Evolutionary conservation across 1,140 invertebrate genomes (phyloP), one percentile per base, ranked within the genome.

Genomic region (Gerris buenoi): DNA sequence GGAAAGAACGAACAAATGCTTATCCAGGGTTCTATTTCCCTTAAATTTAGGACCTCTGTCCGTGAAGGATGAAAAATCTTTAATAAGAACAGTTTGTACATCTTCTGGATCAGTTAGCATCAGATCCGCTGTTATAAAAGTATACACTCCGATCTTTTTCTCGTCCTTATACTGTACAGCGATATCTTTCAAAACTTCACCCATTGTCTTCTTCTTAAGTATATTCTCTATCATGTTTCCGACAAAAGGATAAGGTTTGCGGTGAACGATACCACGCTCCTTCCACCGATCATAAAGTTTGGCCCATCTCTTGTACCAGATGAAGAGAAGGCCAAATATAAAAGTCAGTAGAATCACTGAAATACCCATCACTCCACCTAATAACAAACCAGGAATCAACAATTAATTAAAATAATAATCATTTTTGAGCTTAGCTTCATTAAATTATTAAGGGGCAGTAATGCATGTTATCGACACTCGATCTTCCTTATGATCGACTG

Each of bases 1-100:
- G 66, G 78, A 76, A 61, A 81, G 72, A 29, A 78, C 77, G 29
- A 83, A 78, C 13, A 83, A 70, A 71, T 83, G 79, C 26, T 74
- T 77, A 5, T 76, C 75, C n/a, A 84, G 63, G 68, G 83, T 81
- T 61, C 80, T 73, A 0, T 78, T 72, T 10, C 78, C 77, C 63
- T 78, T 78, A 10, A 71, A 72, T 70, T 74, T 78, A 59, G 80
- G 73, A 69, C 78, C 79, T 10, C 78, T 74, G 68, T 81, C 79
- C 60, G 78, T 72, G 67, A 85, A 85, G 70, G 78, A 73, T 14
- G 77, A 72, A 70, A 85, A 85, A 70, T 85, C 83, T 27, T 79
- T 81, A 13, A 82, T 72, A 29, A 85, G 72, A 60, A 85, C 78
- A 23, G 76, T 72, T 64, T 79, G 79, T 1, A 81, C 74, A n/a